These are phyloP conservation scores for Chionodraco myersi DNA, from an alignment of 2,113 vertebrate species.

Conservation along the genomic window DNA sequence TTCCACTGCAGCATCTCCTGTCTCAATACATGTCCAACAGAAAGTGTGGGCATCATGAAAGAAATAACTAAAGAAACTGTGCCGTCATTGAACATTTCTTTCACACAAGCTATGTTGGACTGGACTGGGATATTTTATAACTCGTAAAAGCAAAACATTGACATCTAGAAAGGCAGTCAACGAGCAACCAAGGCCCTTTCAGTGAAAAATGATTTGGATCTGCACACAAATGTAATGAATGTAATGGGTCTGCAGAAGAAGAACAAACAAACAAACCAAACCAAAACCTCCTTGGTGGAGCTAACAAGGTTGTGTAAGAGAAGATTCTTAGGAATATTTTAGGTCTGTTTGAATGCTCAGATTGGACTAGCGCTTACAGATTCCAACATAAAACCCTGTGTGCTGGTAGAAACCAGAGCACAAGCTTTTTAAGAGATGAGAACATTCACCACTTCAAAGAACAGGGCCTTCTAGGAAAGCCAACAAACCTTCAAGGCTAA, in stretches of 20 bases:
- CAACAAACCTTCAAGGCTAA: conserved; percentile 45
- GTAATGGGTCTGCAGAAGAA: no score
- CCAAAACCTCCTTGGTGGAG: no score
- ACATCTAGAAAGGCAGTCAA: not conserved
- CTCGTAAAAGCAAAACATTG: not conserved
- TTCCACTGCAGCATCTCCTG: not conserved
- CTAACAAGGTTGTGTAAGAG: not conserved
- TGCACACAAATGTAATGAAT: no score
- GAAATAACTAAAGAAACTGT: not conserved
- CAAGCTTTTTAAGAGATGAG: not conserved
- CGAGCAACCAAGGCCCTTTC: no score
- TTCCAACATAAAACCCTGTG: not conserved
- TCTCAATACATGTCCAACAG: not conserved
- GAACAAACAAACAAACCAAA: no score
- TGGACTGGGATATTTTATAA: conserved; percentile 1
- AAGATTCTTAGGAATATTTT: not conserved
- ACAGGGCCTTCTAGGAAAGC: conserved; percentile 47
- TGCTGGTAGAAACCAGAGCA: conserved; percentile 12
- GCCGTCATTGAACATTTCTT: not conserved
- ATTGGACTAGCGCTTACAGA: not conserved
- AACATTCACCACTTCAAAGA: conserved; percentile 56
- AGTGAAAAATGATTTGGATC: no score
- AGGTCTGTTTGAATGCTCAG: not conserved
- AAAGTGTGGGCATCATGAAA: no score
- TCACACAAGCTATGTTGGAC: not conserved